These are phyloP conservation scores for Lasiurus cinereus DNA, from an alignment of 2,113 vertebrate genomes.

Conservation along the genomic window DNA sequence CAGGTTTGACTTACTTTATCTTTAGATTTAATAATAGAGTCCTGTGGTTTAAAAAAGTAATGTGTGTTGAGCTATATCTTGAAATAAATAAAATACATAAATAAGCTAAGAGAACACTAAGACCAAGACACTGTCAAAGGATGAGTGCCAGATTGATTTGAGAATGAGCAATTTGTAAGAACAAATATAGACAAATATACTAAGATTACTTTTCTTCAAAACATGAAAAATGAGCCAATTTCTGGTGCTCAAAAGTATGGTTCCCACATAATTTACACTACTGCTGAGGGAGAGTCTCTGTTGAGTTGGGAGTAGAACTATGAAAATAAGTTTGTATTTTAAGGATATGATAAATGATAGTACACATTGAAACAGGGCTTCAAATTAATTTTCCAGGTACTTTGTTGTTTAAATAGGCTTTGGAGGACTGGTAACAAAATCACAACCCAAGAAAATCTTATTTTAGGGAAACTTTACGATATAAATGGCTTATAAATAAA, in stretches of 20 bases:
- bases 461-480: conserved; percentile 31
- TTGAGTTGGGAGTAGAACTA: not conserved
- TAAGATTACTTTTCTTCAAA: conserved; percentile 34
- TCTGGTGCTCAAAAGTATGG: not conserved
- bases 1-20: not conserved
- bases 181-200: not conserved
- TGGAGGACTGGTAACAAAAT: conserved; percentile 24
- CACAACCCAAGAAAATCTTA: not conserved
- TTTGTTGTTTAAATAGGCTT: conserved; percentile 36
- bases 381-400: not conserved
- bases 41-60: not conserved
- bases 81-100: not conserved
- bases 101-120: not conserved
- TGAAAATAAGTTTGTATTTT: conserved; percentile 61
- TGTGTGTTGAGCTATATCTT: not conserved
- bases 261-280: conserved; percentile 60
- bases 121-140: not conserved
- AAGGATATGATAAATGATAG: conserved; percentile 21
- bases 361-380: not conserved
- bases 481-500: not conserved
- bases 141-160: not conserved
- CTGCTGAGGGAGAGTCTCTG: not conserved
- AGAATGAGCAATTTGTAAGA: conserved; percentile 13
- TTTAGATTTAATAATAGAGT: conserved; percentile 21
- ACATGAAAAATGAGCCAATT: conserved; percentile 13